Conservation (phyloP, 2,113 vertebrate species). For the Falco punctatus region DNA sequence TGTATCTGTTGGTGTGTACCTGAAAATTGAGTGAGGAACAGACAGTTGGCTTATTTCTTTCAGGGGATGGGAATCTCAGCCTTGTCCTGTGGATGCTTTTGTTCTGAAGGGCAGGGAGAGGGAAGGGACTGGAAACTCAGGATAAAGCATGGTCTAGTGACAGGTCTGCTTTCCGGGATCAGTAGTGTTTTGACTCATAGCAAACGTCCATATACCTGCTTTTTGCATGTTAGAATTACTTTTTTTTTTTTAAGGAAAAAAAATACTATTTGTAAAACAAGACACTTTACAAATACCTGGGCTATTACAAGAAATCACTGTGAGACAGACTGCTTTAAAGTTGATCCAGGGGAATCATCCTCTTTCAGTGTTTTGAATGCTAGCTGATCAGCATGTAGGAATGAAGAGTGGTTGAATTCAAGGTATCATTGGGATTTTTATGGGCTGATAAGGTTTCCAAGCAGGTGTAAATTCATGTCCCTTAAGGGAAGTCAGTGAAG, state of each 20-base stretch:
- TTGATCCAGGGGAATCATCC: not conserved
- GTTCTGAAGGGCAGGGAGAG: not conserved
- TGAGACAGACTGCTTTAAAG: not conserved
- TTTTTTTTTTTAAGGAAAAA: not conserved
- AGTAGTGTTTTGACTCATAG: not conserved
- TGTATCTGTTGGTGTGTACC: not conserved
- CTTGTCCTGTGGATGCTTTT: not conserved
- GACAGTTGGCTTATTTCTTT: not conserved
- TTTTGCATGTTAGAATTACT: not conserved
- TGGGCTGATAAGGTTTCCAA: not conserved
- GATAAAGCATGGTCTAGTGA: not conserved
- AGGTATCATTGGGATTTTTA: not conserved
- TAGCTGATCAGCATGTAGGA: not conserved
- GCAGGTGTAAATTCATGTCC: not conserved
- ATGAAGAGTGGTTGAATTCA: not conserved
- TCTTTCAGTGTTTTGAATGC: not conserved
- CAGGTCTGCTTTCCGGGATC: not conserved
- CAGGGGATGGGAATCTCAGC: not conserved
- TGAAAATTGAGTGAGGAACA: not conserved
- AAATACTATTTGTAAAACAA: not conserved
- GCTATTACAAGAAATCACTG: not conserved
- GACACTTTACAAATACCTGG: not conserved
- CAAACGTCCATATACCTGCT: not conserved
- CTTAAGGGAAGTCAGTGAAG: not conserved
- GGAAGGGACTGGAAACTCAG: not conserved